Evolutionary conservation across 2,797 vertebrate genomes (phyloP), one percentile per base, ranked within the genome.

Genomic region (Gila robusta): DNA sequence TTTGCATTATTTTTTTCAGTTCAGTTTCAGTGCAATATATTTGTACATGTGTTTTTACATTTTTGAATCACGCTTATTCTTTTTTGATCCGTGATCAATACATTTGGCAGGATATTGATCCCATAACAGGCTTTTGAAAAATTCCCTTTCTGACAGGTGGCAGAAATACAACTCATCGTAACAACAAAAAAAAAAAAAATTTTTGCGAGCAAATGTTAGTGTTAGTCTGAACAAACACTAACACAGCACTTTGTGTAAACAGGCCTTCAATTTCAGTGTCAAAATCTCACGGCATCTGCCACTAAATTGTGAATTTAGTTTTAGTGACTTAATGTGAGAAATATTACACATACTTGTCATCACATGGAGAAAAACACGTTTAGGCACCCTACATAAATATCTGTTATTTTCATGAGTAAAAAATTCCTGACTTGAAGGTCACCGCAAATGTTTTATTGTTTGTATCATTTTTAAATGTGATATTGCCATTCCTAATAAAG

Each of bases 391-490:
- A 54, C 49, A 54, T 7, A 54, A 76, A 76, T 19, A 76, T 23
- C 10, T 54, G 73, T 54, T 54, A 76, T 76, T 76, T 76, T 54
- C 28, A 28, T 76, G 26, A 28, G 16, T 32, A 74, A 49, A 49
- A 49, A 5, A 74, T 3, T 54, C 11, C 21, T 76, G 49, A 16
- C 3, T 54, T 52, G 41, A 73, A 26, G 71, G 26, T 49, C 72
- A 21, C 7, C 10, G 5, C 26, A 74, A 35, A 35, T 23, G 52
- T 12, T 52, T 52, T 28, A 49, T 32, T 74, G 26, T 77, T 35
- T 35, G 47, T 23, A 23, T 35, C 0, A 3, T 37, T 77, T 77
- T 11, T 12, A 77, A 56, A 76, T 76, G 49, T 77, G 28, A 77
- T 54, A 56, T 77, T 56, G 21, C 11, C 3, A 35, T 77, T 77